Percentiles rank a stretch among this genome's conserved stretches.
Conservation (phyloP, 2,888 invertebrate species). For the Atethmia centrago region DNA sequence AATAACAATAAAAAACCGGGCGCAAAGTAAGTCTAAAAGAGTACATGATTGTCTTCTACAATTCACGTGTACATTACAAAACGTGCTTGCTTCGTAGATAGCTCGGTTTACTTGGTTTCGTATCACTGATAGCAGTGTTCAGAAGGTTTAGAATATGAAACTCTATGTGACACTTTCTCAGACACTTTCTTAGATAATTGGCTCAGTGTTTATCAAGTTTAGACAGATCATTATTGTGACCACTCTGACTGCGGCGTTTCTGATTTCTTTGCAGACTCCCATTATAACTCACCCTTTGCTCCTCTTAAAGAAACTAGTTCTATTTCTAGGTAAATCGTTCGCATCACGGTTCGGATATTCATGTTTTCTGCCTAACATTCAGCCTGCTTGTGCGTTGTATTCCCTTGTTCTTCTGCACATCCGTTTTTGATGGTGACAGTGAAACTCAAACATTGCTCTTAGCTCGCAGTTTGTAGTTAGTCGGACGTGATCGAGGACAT, state of each 20-base stretch:
- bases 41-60: conserved; percentile 4
- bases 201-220: not conserved
- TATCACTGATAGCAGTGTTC: not conserved
- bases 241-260: not conserved
- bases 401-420: conserved; percentile 6
- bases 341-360: not conserved
- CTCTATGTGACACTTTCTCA: not conserved
- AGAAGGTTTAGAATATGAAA: conserved; percentile 17
- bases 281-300: not conserved
- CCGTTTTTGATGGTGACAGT: not conserved
- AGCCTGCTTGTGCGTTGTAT: not conserved
- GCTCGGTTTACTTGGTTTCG: conserved; percentile 9
- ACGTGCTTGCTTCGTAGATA: conserved; percentile 17
- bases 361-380: not conserved
- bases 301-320: not conserved
- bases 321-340: not conserved
- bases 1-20: not conserved
- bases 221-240: too few relatives aligned
- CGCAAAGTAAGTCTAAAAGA: not conserved
- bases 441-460: conserved; percentile 43
- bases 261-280: not conserved
- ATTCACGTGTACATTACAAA: conserved; percentile 22
- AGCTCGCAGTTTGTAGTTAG: conserved; percentile 16
- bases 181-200: not conserved
- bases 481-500: conserved; percentile 47